Evolutionary conservation across 1,140 invertebrate species (phyloP).

Genomic region (Frieseomelitta varia): DNA sequence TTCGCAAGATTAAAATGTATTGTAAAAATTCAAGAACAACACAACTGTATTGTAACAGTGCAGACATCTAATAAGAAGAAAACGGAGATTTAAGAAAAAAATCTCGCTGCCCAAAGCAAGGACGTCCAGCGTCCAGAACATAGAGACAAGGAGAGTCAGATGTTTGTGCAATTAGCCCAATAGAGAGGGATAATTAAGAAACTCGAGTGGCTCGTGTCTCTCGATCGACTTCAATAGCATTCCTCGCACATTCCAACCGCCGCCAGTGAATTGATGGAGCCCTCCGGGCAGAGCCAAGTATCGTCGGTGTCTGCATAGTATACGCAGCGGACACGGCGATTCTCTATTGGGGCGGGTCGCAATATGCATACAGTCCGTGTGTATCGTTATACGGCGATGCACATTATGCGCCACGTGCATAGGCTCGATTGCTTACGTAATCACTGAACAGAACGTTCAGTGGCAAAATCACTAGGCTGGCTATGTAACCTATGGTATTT

Average conservation of each 20-base stretch:
- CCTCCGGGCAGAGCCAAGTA: slow-evolving; percentile 53
- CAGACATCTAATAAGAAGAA: not conserved
- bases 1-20: too few species aligned
- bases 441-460: slow-evolving; percentile 34
- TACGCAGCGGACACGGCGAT: slow-evolving; percentile 39
- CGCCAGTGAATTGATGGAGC: slow-evolving; percentile 41
- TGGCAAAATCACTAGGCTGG: slow-evolving; percentile 16
- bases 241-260: slow-evolving; percentile 62
- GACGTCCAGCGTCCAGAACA: too few species aligned
- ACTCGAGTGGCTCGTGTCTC: slow-evolving; percentile 59
- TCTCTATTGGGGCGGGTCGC: slow-evolving; percentile 56
- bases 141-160: slow-evolving; percentile 4
- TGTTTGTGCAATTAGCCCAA: slow-evolving; percentile 65
- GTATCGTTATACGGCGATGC: slow-evolving; percentile 55
- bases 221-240: slow-evolving; percentile 74
- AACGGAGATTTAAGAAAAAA: not conserved
- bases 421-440: slow-evolving; percentile 47
- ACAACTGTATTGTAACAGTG: too few species aligned
- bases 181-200: slow-evolving; percentile 73
- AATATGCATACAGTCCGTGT: slow-evolving; percentile 41
- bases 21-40: too few species aligned
- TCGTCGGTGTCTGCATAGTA: slow-evolving; percentile 43
- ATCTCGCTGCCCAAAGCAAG: not conserved
- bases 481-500: slow-evolving; percentile 13
- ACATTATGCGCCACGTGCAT: slow-evolving; percentile 54